Base-by-base conservation (phyloP, 2,888 invertebrate species). In the Fragum fragum region DNA sequence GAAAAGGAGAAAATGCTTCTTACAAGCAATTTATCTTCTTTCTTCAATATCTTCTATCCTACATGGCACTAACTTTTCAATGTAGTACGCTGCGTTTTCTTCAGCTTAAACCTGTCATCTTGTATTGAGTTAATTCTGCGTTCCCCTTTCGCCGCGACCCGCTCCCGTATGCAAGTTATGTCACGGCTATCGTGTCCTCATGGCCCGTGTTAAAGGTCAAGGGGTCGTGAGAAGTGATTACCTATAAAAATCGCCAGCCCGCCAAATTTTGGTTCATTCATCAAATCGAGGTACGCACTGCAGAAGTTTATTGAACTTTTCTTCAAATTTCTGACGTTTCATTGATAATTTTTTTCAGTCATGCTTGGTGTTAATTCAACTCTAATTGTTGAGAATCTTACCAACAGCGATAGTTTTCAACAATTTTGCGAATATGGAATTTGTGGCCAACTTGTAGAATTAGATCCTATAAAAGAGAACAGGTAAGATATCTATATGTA, bases 111-210 rank as follows among this genome's bases (percentile, higher is more conserved):
- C n/a, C n/a, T n/a, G n/a, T n/a, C n/a, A n/a, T n/a, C n/a, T n/a
- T n/a, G n/a, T n/a, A n/a, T n/a, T n/a, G n/a, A n/a, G n/a, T n/a
- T n/a, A n/a, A n/a, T n/a, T n/a, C n/a, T n/a, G n/a, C n/a, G n/a
- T n/a, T n/a, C 61, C 61, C 61, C 29, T 18, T 61, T n/a, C 28
- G 6, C 32, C n/a, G 14, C 3, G 32, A 1, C 23, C 66, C 66
- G 66, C 66, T 42, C 63, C 66, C 66, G 26, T 42, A 66, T 18
- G 66, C 42, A 66, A 66, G 42, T 42, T 66, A 66, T 66, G 66
- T 66, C 66, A 66, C 21, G 23, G 42, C 14, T 18, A 21, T 23
- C 66, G 66, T 66, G 42, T 57, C 42, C 66, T 23, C 21, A 21
- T 42, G n/a, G 14, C 18, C 26, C 42, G 21, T n/a, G 66, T 39